Percentiles rank a stretch among this genome's conserved stretches.
Evolutionary conservation across 1,140 invertebrate species (phyloP).

Genomic region (Plectrocnemia conspersa): DNA sequence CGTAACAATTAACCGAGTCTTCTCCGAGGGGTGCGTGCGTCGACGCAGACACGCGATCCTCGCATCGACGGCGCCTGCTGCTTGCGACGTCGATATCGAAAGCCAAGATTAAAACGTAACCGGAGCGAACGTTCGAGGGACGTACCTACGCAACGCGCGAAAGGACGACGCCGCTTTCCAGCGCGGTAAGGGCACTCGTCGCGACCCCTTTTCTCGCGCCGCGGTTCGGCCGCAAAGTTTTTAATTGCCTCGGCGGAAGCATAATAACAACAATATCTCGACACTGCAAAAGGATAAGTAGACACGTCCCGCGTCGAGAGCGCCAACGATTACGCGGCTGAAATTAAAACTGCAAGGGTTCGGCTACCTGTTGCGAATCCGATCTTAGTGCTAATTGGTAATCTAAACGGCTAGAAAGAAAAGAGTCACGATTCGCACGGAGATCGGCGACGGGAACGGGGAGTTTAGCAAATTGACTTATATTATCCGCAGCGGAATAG

Average conservation of each 20-base stretch:
- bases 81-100: conserved; percentile 24
- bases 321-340: not conserved
- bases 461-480: conserved; percentile 34
- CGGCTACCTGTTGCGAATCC: not conserved
- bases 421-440: not conserved
- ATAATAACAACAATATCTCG: conserved; percentile 18
- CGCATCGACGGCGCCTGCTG: conserved; percentile 2
- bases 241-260: conserved; percentile 33
- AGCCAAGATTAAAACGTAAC: conserved; percentile 16
- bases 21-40: not conserved
- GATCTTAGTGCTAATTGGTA: not conserved
- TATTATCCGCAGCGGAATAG: conserved; percentile 30
- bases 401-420: not conserved
- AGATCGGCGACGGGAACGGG: conserved; percentile 1
- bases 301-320: not conserved
- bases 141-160: not conserved
- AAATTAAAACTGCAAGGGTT: not conserved
- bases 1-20: conserved; percentile 22
- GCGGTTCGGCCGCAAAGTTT: conserved; percentile 21
- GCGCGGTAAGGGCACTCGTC: not conserved
- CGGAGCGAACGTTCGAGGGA: conserved; percentile 3
- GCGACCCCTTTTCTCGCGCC: not conserved
- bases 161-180: not conserved
- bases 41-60: conserved; percentile 9
- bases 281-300: not conserved